These are phyloP conservation scores for Cherax destructor DNA, from an alignment of 1,140 invertebrate genomes.

Conservation along the genomic window DNA sequence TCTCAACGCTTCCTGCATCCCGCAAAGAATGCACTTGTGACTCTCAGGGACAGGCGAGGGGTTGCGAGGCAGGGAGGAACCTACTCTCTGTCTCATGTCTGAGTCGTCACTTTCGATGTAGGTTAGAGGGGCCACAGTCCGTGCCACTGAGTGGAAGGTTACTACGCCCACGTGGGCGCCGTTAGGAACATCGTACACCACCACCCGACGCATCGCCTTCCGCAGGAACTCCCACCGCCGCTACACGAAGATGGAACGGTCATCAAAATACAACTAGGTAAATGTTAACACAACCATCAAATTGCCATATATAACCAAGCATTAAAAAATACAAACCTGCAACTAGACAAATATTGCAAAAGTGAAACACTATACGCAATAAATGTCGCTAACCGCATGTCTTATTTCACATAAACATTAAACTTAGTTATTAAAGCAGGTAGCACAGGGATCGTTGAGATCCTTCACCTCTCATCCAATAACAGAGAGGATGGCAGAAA, in stretches of 20 bases:
- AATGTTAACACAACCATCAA: no score
- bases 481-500: neutral
- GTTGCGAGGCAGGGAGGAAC: slow-evolving; percentile 64
- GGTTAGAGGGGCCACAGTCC: slow-evolving; percentile 60
- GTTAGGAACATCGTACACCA: slow-evolving; percentile 68
- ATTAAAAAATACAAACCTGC: no score
- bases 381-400: no score
- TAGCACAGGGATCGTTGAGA: no score
- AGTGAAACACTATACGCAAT: no score
- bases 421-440: no score
- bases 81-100: slow-evolving; percentile 64
- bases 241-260: slow-evolving; percentile 25
- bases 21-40: slow-evolving; percentile 62
- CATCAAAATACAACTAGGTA: no score
- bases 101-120: slow-evolving; percentile 66
- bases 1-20: slow-evolving; percentile 51
- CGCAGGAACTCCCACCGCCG: slow-evolving; percentile 69
- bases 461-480: no score
- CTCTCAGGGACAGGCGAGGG: slow-evolving; percentile 68
- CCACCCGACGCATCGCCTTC: slow-evolving; percentile 68
- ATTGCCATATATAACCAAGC: no score
- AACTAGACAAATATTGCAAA: no score
- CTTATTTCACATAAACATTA: no score
- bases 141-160: slow-evolving; percentile 64
- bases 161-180: slow-evolving; percentile 63